Evolutionary conservation across 2,888 invertebrate genomes (phyloP).

Genomic region (Ennomos quercinarius): DNA sequence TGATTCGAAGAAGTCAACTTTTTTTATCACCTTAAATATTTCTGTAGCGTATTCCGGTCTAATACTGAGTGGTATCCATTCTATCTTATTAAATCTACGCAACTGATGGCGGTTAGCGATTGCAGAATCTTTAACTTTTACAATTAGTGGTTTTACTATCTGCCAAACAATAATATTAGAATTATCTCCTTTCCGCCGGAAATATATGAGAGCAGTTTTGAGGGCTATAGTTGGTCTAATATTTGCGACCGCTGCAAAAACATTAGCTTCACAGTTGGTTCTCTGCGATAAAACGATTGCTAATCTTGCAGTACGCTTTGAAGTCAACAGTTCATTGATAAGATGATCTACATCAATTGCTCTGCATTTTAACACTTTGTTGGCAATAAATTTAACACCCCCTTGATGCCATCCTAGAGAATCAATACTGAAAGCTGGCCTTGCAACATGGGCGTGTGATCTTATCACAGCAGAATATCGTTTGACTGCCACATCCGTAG

Average conservation of each 20-base stretch:
- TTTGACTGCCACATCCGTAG: constrained; percentile 25
- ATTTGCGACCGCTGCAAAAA: constrained; percentile 43
- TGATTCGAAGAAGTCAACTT: constrained; percentile 33
- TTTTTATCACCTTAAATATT: constrained; percentile 46
- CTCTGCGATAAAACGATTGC: constrained; percentile 53
- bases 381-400: constrained; percentile 62
- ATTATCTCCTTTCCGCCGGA: constrained; percentile 35
- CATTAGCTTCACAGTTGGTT: constrained; percentile 39
- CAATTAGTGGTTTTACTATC: constrained; percentile 51
- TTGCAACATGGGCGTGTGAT: constrained; percentile 55
- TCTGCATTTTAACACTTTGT: constrained; percentile 51
- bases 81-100: constrained; percentile 31
- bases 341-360: constrained; percentile 41
- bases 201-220: constrained; percentile 49
- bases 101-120: constrained; percentile 26
- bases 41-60: constrained; percentile 54
- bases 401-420: constrained; percentile 49
- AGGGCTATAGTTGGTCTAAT: constrained; percentile 53
- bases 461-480: constrained; percentile 50
- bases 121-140: constrained; percentile 36
- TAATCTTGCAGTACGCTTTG: constrained; percentile 51
- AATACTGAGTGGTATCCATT: constrained; percentile 48
- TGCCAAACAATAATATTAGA: constrained; percentile 55
- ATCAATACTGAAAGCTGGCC: constrained; percentile 52
- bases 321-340: constrained; percentile 46